These are phyloP conservation scores for Chrysomela aeneicollis DNA, from an alignment of 2,888 invertebrate species.

Conservation along the genomic window DNA sequence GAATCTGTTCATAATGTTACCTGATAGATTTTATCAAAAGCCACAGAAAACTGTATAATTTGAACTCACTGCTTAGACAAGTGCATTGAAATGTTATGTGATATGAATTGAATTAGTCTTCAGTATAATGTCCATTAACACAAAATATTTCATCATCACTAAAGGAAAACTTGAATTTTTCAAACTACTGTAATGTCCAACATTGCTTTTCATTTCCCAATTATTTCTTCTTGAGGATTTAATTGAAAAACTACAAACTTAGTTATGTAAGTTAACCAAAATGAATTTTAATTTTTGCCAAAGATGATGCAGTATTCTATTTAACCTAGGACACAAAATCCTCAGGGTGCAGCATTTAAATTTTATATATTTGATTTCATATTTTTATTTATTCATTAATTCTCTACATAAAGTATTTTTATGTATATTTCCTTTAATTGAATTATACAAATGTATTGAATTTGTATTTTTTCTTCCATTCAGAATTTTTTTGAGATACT, in stretches of 20 bases:
- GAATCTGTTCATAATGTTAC: constrained; percentile 50
- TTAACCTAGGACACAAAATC: background rate
- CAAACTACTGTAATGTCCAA: no score
- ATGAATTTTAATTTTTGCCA: background rate
- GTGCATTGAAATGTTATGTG: no score
- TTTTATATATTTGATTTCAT: background rate
- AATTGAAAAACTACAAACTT: background rate
- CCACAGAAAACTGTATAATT: no score
- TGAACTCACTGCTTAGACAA: no score
- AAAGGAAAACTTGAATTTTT: no score
- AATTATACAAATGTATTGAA: background rate
- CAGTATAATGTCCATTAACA: no score
- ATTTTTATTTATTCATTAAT: background rate
- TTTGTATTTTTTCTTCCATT: background rate
- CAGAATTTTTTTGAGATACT: no score
- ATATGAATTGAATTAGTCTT: no score
- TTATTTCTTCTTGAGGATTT: background rate
- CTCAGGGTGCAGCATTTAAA: background rate
- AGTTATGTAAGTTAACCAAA: background rate
- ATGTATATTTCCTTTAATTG: no score
- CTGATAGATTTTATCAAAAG: constrained; percentile 12
- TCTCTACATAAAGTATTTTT: background rate
- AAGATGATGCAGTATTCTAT: constrained; percentile 7
- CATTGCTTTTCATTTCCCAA: no score
- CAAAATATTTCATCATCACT: no score